A percentile compares a stretch with the other conserved stretches of the same genome.
Evolutionary conservation across 2,113 vertebrate genomes (phyloP).

Genomic region (Nettapus auritus): DNA sequence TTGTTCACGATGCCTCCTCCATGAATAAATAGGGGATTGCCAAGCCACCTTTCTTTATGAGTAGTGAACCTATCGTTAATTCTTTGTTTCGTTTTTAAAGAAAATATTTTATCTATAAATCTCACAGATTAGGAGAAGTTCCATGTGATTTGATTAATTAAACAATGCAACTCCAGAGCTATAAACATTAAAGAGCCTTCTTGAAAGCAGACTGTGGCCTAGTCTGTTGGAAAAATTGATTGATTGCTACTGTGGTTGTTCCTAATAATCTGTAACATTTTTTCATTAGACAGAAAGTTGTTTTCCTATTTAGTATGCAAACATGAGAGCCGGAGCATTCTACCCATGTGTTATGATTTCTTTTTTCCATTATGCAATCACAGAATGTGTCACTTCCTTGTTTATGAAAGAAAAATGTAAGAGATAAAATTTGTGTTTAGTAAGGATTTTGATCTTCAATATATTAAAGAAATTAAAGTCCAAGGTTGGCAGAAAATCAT

Average conservation of each 20-base stretch:
- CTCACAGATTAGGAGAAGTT: conserved; percentile 17
- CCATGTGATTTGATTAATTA: conserved; percentile 47
- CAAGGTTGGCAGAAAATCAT: conserved; percentile 60
- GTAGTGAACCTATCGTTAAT: conserved; percentile 48
- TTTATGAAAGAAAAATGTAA: conserved; percentile 54
- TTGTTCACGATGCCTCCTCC: background rate
- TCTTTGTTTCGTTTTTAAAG: conserved; percentile 15
- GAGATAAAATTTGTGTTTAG: conserved; percentile 70
- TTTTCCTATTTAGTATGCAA: conserved; percentile 70
- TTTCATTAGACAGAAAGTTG: conserved; percentile 74
- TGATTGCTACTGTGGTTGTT: conserved; percentile 65
- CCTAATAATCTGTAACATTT: conserved; percentile 71
- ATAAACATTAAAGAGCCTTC: conserved; percentile 56
- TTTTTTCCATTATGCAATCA: conserved; percentile 51
- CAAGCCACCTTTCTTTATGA: conserved; percentile 43
- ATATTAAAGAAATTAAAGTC: conserved; percentile 60
- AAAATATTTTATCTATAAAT: conserved; percentile 44
- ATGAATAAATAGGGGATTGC: conserved; percentile 8
- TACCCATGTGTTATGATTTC: conserved; percentile 53
- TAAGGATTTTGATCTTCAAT: conserved; percentile 68
- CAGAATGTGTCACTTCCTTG: conserved; percentile 50
- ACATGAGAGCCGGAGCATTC: conserved; percentile 25
- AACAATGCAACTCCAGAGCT: conserved; percentile 28
- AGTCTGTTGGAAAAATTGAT: conserved; percentile 48
- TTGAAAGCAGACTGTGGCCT: conserved; percentile 53